These are phyloP conservation scores for Cylloceria caligata DNA, from an alignment of 2,888 invertebrate species.

Conservation along the genomic window DNA sequence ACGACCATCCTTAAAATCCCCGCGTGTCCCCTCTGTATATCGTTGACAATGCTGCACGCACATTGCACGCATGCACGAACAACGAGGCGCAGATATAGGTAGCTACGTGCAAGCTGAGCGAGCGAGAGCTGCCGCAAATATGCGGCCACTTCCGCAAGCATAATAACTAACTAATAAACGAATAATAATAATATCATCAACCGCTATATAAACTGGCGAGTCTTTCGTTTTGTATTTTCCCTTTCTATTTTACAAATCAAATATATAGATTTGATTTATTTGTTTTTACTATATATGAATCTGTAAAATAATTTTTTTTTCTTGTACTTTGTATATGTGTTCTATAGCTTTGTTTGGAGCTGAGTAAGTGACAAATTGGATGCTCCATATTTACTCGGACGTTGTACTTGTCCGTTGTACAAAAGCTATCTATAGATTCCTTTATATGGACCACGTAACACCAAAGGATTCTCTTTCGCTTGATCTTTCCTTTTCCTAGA, in stretches of 20 bases:
- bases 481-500: constrained; percentile 23
- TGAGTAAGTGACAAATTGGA: constrained; percentile 66
- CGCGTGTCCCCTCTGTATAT: constrained; percentile 20
- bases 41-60: constrained; percentile 71
- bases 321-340: not conserved
- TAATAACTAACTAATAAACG: constrained; percentile 62
- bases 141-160: constrained; percentile 70
- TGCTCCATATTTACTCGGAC: constrained; percentile 57
- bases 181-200: constrained; percentile 43
- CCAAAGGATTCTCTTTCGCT: constrained; percentile 22
- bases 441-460: not conserved
- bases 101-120: constrained; percentile 19
- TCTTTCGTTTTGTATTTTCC: not conserved
- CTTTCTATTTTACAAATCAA: not conserved
- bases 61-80: constrained; percentile 72
- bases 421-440: constrained; percentile 9
- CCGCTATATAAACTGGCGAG: too few species aligned
- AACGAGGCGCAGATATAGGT: constrained; percentile 68
- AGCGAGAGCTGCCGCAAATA: constrained; percentile 69
- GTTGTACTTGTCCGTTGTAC: not conserved
- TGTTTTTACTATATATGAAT: too few species aligned
- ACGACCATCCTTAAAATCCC: constrained; percentile 31
- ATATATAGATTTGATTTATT: not conserved
- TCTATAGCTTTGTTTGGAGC: constrained; percentile 49
- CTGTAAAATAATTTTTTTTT: not conserved